Conservation (phyloP, 2,888 invertebrate genomes). For the Hypsopygia costalis region DNA sequence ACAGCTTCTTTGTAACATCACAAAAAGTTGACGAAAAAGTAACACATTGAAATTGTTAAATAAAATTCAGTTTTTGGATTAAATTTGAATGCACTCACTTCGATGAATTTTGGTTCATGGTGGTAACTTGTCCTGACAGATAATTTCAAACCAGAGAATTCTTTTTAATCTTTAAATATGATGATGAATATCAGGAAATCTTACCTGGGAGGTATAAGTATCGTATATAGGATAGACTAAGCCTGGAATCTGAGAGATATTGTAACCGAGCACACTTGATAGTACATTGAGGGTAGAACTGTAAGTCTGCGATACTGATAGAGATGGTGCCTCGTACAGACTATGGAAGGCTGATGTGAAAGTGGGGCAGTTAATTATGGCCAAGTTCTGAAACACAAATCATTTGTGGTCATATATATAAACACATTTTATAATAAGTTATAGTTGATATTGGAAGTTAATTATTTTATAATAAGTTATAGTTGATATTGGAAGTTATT, state of each 20-base stretch:
- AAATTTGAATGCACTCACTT: too few relatives aligned
- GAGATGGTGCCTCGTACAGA: background rate
- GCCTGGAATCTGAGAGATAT: constrained; percentile 16
- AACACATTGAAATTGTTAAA: background rate
- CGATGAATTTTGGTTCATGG: too few relatives aligned
- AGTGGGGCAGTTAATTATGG: constrained; percentile 30
- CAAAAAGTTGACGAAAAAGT: background rate
- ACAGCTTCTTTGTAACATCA: too few relatives aligned
- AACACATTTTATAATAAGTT: too few relatives aligned
- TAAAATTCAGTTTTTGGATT: too few relatives aligned
- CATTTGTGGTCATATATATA: too few relatives aligned
- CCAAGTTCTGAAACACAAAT: constrained; percentile 27
- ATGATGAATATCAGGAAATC: background rate
- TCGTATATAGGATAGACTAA: constrained; percentile 25
- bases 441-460: too few relatives aligned
- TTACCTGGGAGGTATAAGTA: constrained; percentile 31
- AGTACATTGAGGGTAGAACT: constrained; percentile 16
- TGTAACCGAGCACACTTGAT: constrained; percentile 14
- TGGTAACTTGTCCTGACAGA: too few relatives aligned
- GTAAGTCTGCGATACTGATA: background rate
- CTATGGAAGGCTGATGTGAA: constrained; percentile 7
- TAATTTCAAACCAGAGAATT: too few relatives aligned
- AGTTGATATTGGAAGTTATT: too few relatives aligned
- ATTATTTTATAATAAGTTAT: too few relatives aligned
- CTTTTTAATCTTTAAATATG: background rate